Conservation (phyloP, 2,888 invertebrate genomes). For the Copidosoma aretas region DNA sequence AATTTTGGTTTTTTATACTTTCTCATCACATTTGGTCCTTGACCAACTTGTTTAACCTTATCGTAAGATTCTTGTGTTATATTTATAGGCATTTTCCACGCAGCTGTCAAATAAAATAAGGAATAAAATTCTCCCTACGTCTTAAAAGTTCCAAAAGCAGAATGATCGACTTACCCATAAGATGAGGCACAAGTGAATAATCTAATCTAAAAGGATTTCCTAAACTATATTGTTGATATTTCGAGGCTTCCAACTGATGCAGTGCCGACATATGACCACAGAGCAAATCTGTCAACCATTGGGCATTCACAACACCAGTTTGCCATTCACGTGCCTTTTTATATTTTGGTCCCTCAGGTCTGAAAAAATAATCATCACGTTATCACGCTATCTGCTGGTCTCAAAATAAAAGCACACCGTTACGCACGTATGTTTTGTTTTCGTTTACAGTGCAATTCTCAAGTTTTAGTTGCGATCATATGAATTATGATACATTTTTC, state of each 20-base stretch:
- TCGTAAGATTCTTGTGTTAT: constrained; percentile 87
- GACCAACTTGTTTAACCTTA: constrained; percentile 75
- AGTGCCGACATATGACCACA: constrained; percentile 86
- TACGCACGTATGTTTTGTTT: too few species aligned
- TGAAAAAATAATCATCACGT: constrained; percentile 53
- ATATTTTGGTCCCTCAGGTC: constrained; percentile 87
- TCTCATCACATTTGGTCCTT: constrained; percentile 60
- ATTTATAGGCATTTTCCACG: constrained; percentile 93
- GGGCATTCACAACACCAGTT: constrained; percentile 88
- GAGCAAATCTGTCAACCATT: constrained; percentile 92
- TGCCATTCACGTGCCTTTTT: constrained; percentile 91
- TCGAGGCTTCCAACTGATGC: constrained; percentile 79
- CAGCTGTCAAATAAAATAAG: constrained; percentile 66
- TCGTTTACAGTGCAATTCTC: too few species aligned
- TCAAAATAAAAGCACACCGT: background rate
- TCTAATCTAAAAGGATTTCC: constrained; percentile 86
- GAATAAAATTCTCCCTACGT: constrained; percentile 2
- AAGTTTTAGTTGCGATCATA: too few species aligned
- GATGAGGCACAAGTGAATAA: constrained; percentile 82
- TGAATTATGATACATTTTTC: background rate
- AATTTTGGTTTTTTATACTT: constrained; percentile 59
- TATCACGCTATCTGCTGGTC: background rate
- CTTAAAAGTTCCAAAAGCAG: background rate
- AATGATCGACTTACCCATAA: constrained; percentile 78
- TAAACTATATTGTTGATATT: constrained; percentile 86